These are phyloP conservation scores for Phenacoccus solenopsis DNA, from an alignment of 1,140 invertebrate species.

Conservation along the genomic window DNA sequence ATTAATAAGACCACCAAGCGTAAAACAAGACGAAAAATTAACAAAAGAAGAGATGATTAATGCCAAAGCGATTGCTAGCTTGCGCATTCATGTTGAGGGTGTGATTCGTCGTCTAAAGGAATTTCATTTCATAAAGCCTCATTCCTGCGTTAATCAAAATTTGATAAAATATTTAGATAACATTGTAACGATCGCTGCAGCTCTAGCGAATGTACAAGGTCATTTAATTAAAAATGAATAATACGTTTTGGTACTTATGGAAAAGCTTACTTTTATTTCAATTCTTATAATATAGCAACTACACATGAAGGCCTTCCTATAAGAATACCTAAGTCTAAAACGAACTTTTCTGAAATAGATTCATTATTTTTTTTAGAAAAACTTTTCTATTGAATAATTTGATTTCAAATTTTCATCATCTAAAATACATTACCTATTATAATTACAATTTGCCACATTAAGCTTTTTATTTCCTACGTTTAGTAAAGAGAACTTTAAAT, in stretches of 20 bases:
- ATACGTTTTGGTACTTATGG: too few species aligned
- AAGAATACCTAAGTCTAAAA: too few species aligned
- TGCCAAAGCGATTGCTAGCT: slow-evolving; percentile 33
- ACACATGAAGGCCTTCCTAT: too few species aligned
- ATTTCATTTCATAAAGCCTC: slow-evolving; percentile 32
- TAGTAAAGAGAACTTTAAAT: too few species aligned
- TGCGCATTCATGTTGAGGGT: slow-evolving; percentile 34
- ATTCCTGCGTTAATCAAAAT: slow-evolving; percentile 29
- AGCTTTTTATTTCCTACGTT: too few species aligned
- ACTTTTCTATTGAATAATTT: background rate
- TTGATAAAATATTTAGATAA: slow-evolving; percentile 30
- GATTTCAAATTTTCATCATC: background rate
- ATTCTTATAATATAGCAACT: too few species aligned
- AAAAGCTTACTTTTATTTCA: too few species aligned
- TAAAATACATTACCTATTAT: too few species aligned
- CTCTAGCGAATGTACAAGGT: slow-evolving; percentile 30
- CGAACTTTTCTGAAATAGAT: too few species aligned
- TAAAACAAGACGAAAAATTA: slow-evolving; percentile 24
- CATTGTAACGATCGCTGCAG: slow-evolving; percentile 28
- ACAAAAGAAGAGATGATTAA: slow-evolving; percentile 30
- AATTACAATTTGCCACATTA: too few species aligned
- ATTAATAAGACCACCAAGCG: slow-evolving; percentile 34
- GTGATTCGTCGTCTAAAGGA: slow-evolving; percentile 32
- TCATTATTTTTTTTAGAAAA: background rate
- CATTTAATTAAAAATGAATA: background rate